These are phyloP conservation scores for Hesperia comma DNA, from an alignment of 2,888 invertebrate genomes.

Conservation along the genomic window DNA sequence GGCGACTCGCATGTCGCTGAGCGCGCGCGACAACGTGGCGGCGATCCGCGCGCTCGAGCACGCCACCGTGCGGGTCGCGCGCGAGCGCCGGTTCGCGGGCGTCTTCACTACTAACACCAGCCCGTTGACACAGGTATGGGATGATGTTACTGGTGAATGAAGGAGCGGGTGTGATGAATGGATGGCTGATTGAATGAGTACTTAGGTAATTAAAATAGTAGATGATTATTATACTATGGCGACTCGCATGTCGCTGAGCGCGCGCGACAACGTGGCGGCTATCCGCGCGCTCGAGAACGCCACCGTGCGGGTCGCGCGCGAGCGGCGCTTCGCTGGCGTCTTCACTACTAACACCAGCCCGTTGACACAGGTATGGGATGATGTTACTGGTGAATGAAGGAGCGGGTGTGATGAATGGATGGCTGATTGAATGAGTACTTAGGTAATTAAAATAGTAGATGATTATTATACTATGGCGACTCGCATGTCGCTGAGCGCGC, in stretches of 20 bases:
- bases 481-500: slow-evolving; percentile 84
- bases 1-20: slow-evolving; percentile 88
- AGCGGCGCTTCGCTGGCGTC: slow-evolving; percentile 88
- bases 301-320: slow-evolving; percentile 86
- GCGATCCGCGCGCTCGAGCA: slow-evolving; percentile 91
- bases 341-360: slow-evolving; percentile 95
- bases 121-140: slow-evolving; percentile 92
- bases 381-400: not conserved
- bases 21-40: slow-evolving; percentile 89
- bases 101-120: slow-evolving; percentile 95
- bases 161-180: no score
- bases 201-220: no score
- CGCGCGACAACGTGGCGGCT: slow-evolving; percentile 90
- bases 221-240: no score
- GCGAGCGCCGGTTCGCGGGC: slow-evolving; percentile 86
- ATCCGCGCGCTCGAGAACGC: slow-evolving; percentile 92
- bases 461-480: no score
- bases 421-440: no score
- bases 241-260: slow-evolving; percentile 85
- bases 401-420: no score
- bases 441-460: no score
- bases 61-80: slow-evolving; percentile 87
- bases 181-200: no score
- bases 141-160: not conserved
- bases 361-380: slow-evolving; percentile 88